Conservation (phyloP, 2,888 invertebrate genomes). For the Scaptodrosophila latifasciaeformis region DNA sequence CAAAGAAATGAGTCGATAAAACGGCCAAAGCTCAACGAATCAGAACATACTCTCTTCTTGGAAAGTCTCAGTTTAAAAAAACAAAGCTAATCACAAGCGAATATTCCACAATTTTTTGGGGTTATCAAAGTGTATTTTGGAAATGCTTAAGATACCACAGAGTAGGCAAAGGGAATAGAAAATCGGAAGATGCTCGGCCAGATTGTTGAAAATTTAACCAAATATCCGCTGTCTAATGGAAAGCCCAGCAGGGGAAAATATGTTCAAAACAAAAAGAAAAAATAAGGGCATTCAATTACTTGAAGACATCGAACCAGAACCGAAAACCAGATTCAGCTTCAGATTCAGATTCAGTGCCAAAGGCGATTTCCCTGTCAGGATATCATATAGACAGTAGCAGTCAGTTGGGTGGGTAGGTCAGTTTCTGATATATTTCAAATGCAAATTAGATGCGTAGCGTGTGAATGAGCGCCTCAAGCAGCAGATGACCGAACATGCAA, state of each 20-base stretch:
- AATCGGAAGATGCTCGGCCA: too few species aligned
- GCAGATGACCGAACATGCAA: slow-evolving; percentile 26
- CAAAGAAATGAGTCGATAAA: too few species aligned
- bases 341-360: background rate
- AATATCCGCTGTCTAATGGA: slow-evolving; percentile 6
- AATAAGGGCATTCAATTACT: slow-evolving; percentile 53
- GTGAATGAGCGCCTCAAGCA: slow-evolving; percentile 27
- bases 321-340: background rate
- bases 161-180: too few species aligned
- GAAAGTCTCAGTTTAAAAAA: too few species aligned
- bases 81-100: too few species aligned
- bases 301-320: slow-evolving; percentile 48
- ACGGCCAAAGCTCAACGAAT: too few species aligned
- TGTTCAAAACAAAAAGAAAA: slow-evolving; percentile 36
- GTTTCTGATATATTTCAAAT: slow-evolving; percentile 60
- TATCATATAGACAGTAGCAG: background rate
- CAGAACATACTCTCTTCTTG: too few species aligned
- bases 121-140: too few species aligned
- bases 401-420: too few species aligned
- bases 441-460: slow-evolving; percentile 55
- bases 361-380: background rate
- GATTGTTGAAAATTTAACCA: background rate
- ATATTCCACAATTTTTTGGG: too few species aligned
- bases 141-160: too few species aligned
- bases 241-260: too few species aligned